A percentile compares a stretch with the other conserved stretches of the same genome.
phyloP scores from a whole-genome alignment of 37 sponge, comb jelly and placozoan genomes.

The Haliclona indistincta region DNA sequence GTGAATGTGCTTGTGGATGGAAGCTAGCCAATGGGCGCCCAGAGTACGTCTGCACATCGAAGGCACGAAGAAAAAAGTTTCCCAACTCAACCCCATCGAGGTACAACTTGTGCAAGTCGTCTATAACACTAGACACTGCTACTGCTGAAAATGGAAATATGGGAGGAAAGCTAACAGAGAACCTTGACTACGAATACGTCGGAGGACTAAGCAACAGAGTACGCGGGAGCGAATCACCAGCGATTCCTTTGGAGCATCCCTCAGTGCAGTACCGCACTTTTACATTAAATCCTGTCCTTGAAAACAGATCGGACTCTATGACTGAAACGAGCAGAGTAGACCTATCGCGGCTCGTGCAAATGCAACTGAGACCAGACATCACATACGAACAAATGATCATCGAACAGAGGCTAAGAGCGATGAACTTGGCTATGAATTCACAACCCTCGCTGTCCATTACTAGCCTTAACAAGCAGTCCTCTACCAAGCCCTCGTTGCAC shows the following conservation, averaged over 20 bases:
- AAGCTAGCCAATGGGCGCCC: neutral
- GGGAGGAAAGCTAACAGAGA: conserved; percentile 46
- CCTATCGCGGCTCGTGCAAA: conserved; percentile 7
- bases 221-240: neutral
- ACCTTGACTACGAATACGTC: conserved; percentile 37
- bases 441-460: neutral
- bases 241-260: neutral
- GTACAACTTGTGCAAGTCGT: too few species aligned
- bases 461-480: neutral
- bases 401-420: conserved; percentile 20
- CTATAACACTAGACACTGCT: neutral
- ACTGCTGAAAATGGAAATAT: conserved; percentile 15
- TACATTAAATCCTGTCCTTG: neutral
- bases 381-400: conserved; percentile 37
- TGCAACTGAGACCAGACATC: conserved; percentile 36
- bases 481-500: neutral
- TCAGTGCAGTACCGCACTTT: neutral
- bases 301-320: conserved; percentile 2
- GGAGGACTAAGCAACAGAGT: conserved; percentile 19
- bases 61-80: neutral
- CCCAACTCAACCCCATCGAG: neutral
- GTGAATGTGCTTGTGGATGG: conserved; percentile 13
- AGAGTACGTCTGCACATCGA: neutral
- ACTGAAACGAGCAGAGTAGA: neutral
- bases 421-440: conserved; percentile 1